phyloP scores from a whole-genome alignment of 2,888 invertebrate species.

The Harpalus rubripes region DNA sequence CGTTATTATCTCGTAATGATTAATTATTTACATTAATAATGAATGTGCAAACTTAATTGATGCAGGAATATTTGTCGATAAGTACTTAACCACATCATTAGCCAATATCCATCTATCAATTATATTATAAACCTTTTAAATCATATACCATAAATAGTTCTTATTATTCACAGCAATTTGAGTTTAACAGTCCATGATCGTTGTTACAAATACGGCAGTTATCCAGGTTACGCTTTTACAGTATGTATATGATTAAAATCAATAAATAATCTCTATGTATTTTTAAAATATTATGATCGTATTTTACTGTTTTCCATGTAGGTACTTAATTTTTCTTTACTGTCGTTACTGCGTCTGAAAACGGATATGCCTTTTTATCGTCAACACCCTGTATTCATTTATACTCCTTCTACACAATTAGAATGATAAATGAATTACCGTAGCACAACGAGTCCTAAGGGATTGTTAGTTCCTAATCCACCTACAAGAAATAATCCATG shows the following conservation, averaged over 20 bases:
- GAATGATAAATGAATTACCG: neutral
- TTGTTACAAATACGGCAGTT: too few relatives aligned
- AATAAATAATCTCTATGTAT: too few relatives aligned
- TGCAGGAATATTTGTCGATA: conserved; percentile 3
- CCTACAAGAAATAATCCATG: neutral
- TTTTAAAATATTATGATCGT: too few relatives aligned
- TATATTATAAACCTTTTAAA: conserved; percentile 21
- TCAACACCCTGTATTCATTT: neutral
- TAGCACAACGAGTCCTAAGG: neutral
- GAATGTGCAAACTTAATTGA: conserved; percentile 14
- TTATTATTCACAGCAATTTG: neutral
- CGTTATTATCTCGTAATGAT: conserved; percentile 5
- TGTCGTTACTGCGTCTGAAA: too few relatives aligned
- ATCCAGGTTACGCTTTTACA: too few relatives aligned
- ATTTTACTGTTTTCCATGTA: too few relatives aligned
- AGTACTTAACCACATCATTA: conserved; percentile 35
- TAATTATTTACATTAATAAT: conserved; percentile 39
- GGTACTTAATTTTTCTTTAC: too few relatives aligned
- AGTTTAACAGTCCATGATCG: too few relatives aligned
- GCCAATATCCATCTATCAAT: conserved; percentile 20
- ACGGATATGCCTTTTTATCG: too few relatives aligned
- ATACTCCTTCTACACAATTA: neutral
- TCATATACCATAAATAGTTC: neutral
- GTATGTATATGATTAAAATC: too few relatives aligned
- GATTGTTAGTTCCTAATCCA: neutral